Conservation (phyloP, 1,140 invertebrate species). For the Cecropterus lyciades region DNA sequence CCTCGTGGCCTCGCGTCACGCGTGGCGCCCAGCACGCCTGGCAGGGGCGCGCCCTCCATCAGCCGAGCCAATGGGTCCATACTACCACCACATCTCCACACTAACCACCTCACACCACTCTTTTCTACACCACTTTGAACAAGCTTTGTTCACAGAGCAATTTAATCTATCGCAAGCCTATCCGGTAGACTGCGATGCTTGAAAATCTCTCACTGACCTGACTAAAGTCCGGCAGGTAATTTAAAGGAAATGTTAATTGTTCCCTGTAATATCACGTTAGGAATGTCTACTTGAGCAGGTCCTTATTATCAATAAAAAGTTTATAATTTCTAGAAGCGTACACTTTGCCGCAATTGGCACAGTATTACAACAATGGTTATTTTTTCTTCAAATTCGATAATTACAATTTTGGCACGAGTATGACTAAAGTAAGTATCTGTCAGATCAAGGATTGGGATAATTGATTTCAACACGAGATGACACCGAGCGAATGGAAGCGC, state of each 20-base stretch:
- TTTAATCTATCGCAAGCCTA: not conserved
- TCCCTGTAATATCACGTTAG: not conserved
- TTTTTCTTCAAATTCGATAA: not conserved
- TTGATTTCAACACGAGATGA: slow-evolving; percentile 64
- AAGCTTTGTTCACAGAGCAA: not conserved
- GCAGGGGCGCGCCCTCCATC: slow-evolving; percentile 88
- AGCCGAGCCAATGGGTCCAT: slow-evolving; percentile 92
- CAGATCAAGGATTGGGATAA: slow-evolving; percentile 31
- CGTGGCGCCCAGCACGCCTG: slow-evolving; percentile 86
- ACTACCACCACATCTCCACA: slow-evolving; percentile 46
- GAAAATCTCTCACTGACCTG: not conserved
- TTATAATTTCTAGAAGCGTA: not conserved
- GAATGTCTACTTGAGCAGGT: not conserved
- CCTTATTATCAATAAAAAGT: not conserved
- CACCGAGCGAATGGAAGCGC: slow-evolving; percentile 55
- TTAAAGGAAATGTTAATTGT: not conserved
- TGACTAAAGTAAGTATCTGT: not conserved
- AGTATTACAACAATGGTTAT: not conserved
- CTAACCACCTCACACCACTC: slow-evolving; percentile 38
- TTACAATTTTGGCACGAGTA: slow-evolving; percentile 13
- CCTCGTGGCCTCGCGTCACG: slow-evolving; percentile 85
- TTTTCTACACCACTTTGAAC: not conserved
- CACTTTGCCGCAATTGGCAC: not conserved
- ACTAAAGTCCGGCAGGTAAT: too few species aligned
- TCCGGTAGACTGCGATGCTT: not conserved